Evolutionary conservation across 1,140 invertebrate species (phyloP).

Genomic region (Drosophila watanabei): DNA sequence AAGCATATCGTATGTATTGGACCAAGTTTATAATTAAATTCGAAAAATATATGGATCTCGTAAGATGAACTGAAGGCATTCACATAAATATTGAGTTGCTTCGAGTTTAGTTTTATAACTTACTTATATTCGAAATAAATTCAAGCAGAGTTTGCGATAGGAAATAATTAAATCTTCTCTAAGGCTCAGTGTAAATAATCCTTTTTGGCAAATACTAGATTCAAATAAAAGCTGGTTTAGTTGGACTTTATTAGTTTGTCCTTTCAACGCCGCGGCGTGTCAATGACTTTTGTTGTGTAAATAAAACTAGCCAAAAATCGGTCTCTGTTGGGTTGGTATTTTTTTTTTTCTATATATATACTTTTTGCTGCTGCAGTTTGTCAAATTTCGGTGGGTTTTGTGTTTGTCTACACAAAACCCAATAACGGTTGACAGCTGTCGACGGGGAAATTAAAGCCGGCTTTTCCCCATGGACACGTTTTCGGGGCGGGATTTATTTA

Average conservation of each 20-base stretch:
- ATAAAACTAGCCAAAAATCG: constrained; percentile 35
- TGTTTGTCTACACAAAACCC: constrained; percentile 11
- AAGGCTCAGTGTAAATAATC: background rate
- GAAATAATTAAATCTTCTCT: background rate
- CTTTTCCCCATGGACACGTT: constrained; percentile 16
- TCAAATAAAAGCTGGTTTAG: background rate
- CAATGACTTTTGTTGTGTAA: constrained; percentile 36
- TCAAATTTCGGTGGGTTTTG: constrained; percentile 37
- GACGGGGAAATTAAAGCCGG: constrained; percentile 16
- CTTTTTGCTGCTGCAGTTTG: constrained; percentile 19
- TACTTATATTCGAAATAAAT: background rate
- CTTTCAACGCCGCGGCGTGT: constrained; percentile 12
- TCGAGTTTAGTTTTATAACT: background rate
- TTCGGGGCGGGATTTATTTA: constrained; percentile 3
- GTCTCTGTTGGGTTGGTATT: background rate
- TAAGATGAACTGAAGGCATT: background rate
- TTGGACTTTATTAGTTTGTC: constrained; percentile 11
- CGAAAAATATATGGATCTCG: background rate
- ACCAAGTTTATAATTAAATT: constrained; percentile 18
- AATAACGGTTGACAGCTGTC: constrained; percentile 21
- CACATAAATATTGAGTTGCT: background rate
- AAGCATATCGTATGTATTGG: background rate
- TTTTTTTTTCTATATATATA: background rate
- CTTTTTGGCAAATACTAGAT: background rate
- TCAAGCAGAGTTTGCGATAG: background rate